phyloP scores from a whole-genome alignment of 2,797 vertebrate genomes.

The Molossus alvarezi region DNA sequence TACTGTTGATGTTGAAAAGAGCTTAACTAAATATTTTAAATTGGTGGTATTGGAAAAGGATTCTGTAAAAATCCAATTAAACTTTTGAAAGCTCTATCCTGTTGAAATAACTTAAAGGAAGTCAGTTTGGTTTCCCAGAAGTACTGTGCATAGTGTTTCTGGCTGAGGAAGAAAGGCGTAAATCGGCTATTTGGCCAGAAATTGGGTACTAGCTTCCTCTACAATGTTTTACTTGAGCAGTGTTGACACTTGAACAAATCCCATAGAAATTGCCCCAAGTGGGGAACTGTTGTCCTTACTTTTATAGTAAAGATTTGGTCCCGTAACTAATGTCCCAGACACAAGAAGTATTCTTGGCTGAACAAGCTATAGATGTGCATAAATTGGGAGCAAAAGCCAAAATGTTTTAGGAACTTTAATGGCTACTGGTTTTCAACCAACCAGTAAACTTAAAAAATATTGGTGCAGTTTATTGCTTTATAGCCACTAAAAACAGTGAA shows the following conservation, averaged over 20 bases:
- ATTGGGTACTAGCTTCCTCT: constrained; percentile 92
- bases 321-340: constrained; percentile 83
- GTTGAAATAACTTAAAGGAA: constrained; percentile 93
- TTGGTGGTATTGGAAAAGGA: constrained; percentile 89
- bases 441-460: constrained; percentile 86
- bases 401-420: constrained; percentile 90
- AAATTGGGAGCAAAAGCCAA: constrained; percentile 88
- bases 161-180: constrained; percentile 91
- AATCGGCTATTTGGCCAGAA: constrained; percentile 90
- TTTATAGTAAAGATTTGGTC: constrained; percentile 89
- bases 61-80: constrained; percentile 92
- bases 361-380: constrained; percentile 88
- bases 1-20: constrained; percentile 85
- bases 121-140: constrained; percentile 93
- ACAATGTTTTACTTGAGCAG: constrained; percentile 91
- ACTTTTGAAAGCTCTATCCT: constrained; percentile 90
- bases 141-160: constrained; percentile 92
- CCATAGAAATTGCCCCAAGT: constrained; percentile 91
- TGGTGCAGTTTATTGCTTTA: constrained; percentile 86
- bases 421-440: constrained; percentile 90
- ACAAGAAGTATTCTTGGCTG: constrained; percentile 90
- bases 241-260: constrained; percentile 94
- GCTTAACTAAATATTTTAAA: constrained; percentile 91
- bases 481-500: constrained; percentile 88
- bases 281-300: constrained; percentile 89